phyloP scores from a whole-genome alignment of 2,888 invertebrate genomes.

The Oeneis ivallda region DNA sequence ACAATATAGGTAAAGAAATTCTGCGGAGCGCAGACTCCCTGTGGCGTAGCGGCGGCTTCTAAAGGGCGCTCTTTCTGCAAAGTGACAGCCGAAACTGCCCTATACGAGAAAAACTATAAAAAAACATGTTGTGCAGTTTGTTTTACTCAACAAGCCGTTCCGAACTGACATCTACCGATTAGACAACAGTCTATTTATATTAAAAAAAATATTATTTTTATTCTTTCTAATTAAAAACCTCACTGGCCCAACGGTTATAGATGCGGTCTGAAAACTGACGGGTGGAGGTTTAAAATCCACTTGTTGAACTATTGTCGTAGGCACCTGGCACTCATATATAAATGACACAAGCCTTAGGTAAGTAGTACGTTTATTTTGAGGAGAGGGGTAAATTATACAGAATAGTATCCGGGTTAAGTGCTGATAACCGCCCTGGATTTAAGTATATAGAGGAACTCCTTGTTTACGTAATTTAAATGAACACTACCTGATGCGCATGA shows the following conservation, averaged over 20 bases:
- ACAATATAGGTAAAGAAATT: conserved; percentile 62
- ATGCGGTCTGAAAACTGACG: too few relatives aligned
- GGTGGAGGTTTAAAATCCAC: background rate
- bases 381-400: too few relatives aligned
- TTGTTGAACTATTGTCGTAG: background rate
- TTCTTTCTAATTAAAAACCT: too few relatives aligned
- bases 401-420: background rate
- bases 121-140: conserved; percentile 61
- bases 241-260: too few relatives aligned
- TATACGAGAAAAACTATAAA: conserved; percentile 47
- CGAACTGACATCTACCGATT: conserved; percentile 45
- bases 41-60: conserved; percentile 65
- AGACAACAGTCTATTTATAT: background rate
- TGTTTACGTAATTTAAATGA: background rate
- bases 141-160: conserved; percentile 72
- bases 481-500: too few relatives aligned
- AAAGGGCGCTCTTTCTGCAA: conserved; percentile 61
- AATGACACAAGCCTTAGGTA: too few relatives aligned
- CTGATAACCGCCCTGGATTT: background rate
- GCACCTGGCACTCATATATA: too few relatives aligned
- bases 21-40: conserved; percentile 69
- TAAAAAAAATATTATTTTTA: background rate
- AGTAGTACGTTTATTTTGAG: too few relatives aligned
- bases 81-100: conserved; percentile 78
- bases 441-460: too few relatives aligned